These are phyloP conservation scores for Oenanthe oenanthe DNA, from an alignment of 2,113 vertebrate genomes.

Conservation along the genomic window DNA sequence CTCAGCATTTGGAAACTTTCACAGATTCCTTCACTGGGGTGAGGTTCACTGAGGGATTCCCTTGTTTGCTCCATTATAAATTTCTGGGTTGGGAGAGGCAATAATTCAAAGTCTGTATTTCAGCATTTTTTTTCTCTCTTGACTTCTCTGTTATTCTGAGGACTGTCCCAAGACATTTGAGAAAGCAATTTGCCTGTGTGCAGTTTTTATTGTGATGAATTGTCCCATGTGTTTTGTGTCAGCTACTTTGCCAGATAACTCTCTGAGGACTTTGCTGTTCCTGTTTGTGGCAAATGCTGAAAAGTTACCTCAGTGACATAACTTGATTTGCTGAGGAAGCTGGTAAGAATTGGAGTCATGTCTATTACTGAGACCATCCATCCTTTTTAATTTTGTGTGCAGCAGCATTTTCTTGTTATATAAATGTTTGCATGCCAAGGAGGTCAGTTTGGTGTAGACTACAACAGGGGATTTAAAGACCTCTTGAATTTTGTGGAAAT, in stretches of 20 bases:
- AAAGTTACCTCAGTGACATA: constrained; percentile 35
- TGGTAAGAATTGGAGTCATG: not conserved
- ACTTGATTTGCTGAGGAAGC: constrained; percentile 40
- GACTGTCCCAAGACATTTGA: not conserved
- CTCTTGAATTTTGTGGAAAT: not conserved
- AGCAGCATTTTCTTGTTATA: not conserved
- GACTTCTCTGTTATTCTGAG: not conserved
- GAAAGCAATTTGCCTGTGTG: not conserved
- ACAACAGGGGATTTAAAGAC: not conserved
- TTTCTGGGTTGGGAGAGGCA: not conserved
- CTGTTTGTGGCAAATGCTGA: not conserved
- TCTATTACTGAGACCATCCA: not conserved
- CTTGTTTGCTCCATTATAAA: not conserved
- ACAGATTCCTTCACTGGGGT: not conserved
- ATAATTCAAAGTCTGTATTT: not conserved
- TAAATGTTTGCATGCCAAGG: not conserved
- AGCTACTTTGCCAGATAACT: not conserved
- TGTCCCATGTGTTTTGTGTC: not conserved
- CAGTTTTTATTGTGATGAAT: not conserved
- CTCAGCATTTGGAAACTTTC: not conserved
- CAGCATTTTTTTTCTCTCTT: not conserved
- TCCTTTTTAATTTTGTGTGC: not conserved
- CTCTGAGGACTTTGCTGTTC: not conserved
- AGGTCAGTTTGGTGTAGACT: not conserved
- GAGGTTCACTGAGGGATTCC: not conserved